A percentile compares a stretch with the other conserved stretches of the same genome.
phyloP scores from a whole-genome alignment of 1,140 invertebrate genomes.

The Drosophila cardini region DNA sequence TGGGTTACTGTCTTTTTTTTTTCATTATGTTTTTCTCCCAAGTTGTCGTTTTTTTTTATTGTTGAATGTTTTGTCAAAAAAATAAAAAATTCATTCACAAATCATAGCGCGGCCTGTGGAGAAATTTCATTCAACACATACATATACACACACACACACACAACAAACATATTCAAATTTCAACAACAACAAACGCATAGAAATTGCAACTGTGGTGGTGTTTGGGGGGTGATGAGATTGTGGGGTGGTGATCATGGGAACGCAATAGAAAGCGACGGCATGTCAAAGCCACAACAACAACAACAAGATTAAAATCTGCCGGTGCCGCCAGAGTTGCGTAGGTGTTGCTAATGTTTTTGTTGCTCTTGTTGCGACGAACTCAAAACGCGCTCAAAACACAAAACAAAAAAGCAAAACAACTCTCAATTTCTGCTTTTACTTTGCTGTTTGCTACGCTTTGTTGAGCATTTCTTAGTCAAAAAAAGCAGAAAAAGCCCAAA shows the following conservation, averaged over 20 bases:
- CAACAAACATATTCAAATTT: conserved; percentile 37
- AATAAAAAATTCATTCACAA: conserved; percentile 26
- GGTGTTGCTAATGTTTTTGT: conserved; percentile 52
- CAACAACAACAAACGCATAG: conserved; percentile 13
- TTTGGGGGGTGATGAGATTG: not conserved
- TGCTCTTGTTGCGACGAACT: conserved; percentile 25
- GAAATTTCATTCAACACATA: conserved; percentile 46
- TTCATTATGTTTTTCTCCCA: not conserved
- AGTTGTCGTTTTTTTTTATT: not conserved
- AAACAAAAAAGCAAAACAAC: conserved; percentile 61
- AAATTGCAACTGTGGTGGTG: conserved; percentile 23
- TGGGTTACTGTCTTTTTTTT: not conserved
- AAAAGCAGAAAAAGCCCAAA: conserved; percentile 17
- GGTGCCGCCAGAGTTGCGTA: conserved; percentile 54
- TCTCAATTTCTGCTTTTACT: conserved; percentile 80
- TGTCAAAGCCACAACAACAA: conserved; percentile 48
- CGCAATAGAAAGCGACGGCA: conserved; percentile 71
- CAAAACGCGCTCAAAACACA: conserved; percentile 35
- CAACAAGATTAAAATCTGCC: conserved; percentile 27
- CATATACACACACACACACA: too few species aligned
- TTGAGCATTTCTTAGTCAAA: conserved; percentile 59
- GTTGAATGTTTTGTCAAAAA: conserved; percentile 19
- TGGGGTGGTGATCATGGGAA: conserved; percentile 24
- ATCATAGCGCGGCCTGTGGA: conserved; percentile 31
- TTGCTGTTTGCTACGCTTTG: conserved; percentile 61